Conservation (phyloP, 2,888 invertebrate species). For the Andrena dorsata region DNA sequence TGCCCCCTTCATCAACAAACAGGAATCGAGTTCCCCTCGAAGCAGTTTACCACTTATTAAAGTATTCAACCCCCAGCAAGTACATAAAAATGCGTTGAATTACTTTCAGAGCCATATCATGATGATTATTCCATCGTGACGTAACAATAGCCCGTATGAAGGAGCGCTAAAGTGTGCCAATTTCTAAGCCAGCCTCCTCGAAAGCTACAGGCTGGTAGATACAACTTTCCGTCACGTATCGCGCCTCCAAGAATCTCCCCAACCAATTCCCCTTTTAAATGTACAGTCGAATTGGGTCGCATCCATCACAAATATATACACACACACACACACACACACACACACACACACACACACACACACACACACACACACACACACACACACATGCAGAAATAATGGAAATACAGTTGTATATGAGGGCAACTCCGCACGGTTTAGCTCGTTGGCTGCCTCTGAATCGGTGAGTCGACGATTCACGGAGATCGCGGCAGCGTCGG, state of each 20-base stretch:
- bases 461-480: constrained; percentile 8
- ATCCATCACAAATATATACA: not conserved
- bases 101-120: no score
- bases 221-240: not conserved
- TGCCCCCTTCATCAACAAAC: not conserved
- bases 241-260: no score
- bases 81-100: no score
- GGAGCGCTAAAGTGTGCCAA: no score
- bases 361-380: no score
- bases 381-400: not conserved
- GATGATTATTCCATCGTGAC: no score
- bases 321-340: no score
- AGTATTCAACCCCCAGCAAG: not conserved
- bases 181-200: not conserved
- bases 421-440: constrained; percentile 51
- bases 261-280: not conserved
- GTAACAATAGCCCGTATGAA: no score
- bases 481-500: not conserved
- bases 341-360: no score
- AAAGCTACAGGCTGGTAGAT: not conserved
- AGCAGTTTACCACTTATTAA: not conserved
- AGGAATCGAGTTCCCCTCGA: not conserved
- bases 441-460: constrained; percentile 73
- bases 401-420: not conserved
- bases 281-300: constrained; percentile 6